A percentile compares a stretch with the other conserved stretches of the same genome.
phyloP scores from a whole-genome alignment of 2,888 invertebrate genomes.

The Tipula unca region DNA sequence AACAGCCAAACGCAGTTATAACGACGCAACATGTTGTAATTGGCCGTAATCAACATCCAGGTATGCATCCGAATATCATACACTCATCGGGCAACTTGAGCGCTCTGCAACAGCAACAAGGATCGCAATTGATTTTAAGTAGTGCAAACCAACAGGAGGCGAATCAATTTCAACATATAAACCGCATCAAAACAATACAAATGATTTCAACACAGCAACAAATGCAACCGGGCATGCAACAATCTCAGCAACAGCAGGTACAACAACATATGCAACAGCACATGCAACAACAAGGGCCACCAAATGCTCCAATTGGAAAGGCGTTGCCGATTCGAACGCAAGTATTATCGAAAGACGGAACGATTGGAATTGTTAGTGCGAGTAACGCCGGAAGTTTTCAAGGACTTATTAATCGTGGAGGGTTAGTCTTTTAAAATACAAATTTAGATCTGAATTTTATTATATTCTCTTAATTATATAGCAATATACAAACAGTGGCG shows the following conservation, averaged over 20 bases:
- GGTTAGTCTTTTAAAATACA: slow-evolving; percentile 19
- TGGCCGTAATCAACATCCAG: not conserved
- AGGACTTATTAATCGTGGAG: slow-evolving; percentile 18
- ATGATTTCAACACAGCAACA: slow-evolving; percentile 41
- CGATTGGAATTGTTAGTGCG: slow-evolving; percentile 55
- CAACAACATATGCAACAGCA: slow-evolving; percentile 41
- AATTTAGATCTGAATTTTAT: not conserved
- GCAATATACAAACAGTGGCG: not conserved
- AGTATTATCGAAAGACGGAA: slow-evolving; percentile 47
- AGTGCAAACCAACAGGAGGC: slow-evolving; percentile 22
- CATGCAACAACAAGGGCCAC: slow-evolving; percentile 49
- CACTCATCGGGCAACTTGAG: not conserved
- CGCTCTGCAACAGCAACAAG: not conserved
- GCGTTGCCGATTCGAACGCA: slow-evolving; percentile 49
- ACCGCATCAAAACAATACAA: slow-evolving; percentile 18
- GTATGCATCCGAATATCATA: not conserved
- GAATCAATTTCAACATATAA: slow-evolving; percentile 22
- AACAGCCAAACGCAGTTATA: not conserved
- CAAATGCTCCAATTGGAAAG: slow-evolving; percentile 46
- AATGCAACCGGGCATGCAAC: slow-evolving; percentile 23
- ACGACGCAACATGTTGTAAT: slow-evolving; percentile 1
- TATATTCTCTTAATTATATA: not conserved
- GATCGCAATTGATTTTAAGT: slow-evolving; percentile 23
- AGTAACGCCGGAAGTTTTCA: slow-evolving; percentile 46
- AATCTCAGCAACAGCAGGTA: slow-evolving; percentile 25